Evolutionary conservation across 1,140 invertebrate genomes (phyloP).

Genomic region (Nasonia giraulti): DNA sequence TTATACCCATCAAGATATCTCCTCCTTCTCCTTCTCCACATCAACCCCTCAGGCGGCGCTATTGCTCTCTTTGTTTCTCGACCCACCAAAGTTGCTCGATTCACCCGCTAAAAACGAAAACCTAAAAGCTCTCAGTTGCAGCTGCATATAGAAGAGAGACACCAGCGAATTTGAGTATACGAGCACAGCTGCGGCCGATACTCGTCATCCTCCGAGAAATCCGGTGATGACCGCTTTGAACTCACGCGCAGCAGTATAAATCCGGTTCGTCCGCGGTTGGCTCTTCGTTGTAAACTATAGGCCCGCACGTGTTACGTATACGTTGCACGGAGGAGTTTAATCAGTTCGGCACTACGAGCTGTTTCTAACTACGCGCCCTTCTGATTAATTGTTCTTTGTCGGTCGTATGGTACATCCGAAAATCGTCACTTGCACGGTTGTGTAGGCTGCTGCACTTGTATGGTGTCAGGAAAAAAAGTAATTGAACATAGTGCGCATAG

Average conservation of each 20-base stretch:
- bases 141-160: background rate
- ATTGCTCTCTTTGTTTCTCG: background rate
- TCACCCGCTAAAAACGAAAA: background rate
- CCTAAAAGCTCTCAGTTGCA: background rate
- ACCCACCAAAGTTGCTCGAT: background rate
- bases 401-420: background rate
- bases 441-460: background rate
- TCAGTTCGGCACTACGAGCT: constrained; percentile 42
- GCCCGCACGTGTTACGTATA: constrained; percentile 13
- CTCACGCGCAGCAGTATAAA: background rate
- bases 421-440: background rate
- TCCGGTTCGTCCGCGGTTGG: background rate
- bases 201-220: background rate
- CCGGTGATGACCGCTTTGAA: constrained; percentile 6
- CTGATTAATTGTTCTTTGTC: background rate
- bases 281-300: constrained; percentile 30
- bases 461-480: background rate
- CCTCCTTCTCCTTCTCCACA: background rate
- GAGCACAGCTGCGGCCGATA: background rate
- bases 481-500: background rate
- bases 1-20: background rate
- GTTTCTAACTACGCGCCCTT: constrained; percentile 15
- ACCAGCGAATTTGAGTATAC: background rate
- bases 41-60: background rate
- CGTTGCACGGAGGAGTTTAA: constrained; percentile 38